phyloP scores from a whole-genome alignment of 2,888 invertebrate genomes.

The Athrips mouffetella region DNA sequence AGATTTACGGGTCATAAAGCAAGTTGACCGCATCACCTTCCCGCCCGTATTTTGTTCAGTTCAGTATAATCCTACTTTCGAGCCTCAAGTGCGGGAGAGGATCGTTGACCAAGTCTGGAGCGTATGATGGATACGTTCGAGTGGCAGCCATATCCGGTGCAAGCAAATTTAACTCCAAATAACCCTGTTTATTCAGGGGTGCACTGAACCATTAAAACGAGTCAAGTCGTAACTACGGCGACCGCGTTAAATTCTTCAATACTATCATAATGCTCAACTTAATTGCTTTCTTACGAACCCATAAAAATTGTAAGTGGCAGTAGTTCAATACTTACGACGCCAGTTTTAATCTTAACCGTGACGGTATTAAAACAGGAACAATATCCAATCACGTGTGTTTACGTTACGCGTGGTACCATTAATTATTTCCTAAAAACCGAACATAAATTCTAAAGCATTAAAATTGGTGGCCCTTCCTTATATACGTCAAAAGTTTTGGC shows the following conservation, averaged over 20 bases:
- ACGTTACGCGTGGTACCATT: constrained; percentile 27
- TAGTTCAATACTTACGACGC: constrained; percentile 57
- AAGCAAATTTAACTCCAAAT: constrained; percentile 73
- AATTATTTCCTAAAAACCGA: constrained; percentile 14
- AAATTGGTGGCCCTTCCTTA: constrained; percentile 36
- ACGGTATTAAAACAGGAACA: constrained; percentile 53
- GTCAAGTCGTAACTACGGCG: constrained; percentile 62
- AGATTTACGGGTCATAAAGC: constrained; percentile 72
- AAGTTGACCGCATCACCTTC: constrained; percentile 51
- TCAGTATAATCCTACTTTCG: constrained; percentile 42
- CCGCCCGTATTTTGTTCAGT: constrained; percentile 38
- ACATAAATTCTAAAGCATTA: constrained; percentile 14
- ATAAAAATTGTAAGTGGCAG: constrained; percentile 66
- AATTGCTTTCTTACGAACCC: constrained; percentile 72
- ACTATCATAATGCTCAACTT: constrained; percentile 71
- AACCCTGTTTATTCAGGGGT: constrained; percentile 75
- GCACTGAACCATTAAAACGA: constrained; percentile 74
- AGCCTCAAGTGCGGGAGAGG: constrained; percentile 40
- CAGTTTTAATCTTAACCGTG: constrained; percentile 54
- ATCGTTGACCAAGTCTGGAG: constrained; percentile 48
- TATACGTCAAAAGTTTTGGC: constrained; percentile 30
- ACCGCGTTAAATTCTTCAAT: constrained; percentile 74
- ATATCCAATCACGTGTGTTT: constrained; percentile 40
- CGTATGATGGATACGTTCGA: constrained; percentile 67
- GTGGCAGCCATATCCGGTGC: constrained; percentile 73